These are phyloP conservation scores for Pseudorhombus dupliciocellatus DNA, from an alignment of 2,113 vertebrate species.

Conservation along the genomic window DNA sequence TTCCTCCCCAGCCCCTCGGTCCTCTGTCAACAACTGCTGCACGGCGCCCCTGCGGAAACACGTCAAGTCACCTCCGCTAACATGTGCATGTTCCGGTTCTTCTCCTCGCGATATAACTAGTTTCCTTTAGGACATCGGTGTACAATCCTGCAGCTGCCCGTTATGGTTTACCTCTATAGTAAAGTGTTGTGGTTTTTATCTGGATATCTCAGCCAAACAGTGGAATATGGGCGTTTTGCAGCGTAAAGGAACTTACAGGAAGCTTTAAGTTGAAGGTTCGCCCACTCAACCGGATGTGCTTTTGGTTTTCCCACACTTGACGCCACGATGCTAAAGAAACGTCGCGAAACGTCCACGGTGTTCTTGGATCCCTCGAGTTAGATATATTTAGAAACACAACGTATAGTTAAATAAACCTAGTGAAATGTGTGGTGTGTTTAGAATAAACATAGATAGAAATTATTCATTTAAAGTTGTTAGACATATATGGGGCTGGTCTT, in stretches of 20 bases:
- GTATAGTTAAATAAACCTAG: too few species aligned
- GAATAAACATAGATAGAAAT: too few species aligned
- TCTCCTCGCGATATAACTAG: conserved; percentile 29
- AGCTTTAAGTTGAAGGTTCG: conserved; percentile 40
- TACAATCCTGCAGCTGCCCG: not conserved
- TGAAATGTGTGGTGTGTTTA: too few species aligned
- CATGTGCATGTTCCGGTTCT: not conserved
- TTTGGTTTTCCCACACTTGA: fast-evolving
- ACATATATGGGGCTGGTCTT: too few species aligned
- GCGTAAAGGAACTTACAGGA: not conserved
- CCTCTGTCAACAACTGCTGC: conserved; percentile 66
- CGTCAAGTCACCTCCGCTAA: fast-evolving
- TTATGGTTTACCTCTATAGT: too few species aligned
- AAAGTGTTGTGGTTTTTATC: fast-evolving
- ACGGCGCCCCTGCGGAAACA: not conserved
- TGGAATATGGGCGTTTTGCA: fast-evolving
- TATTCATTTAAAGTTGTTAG: too few species aligned
- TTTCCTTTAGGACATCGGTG: fast-evolving
- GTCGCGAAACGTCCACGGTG: conserved; percentile 58
- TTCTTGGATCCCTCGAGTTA: conserved; percentile 31
- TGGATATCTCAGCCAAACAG: not conserved
- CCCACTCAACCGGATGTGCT: conserved; percentile 7
- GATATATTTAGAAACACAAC: not conserved
- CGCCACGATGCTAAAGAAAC: conserved; percentile 23
- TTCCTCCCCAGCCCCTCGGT: not conserved